Conservation (phyloP, 2,113 vertebrate species). For the Halcyon senegalensis region DNA sequence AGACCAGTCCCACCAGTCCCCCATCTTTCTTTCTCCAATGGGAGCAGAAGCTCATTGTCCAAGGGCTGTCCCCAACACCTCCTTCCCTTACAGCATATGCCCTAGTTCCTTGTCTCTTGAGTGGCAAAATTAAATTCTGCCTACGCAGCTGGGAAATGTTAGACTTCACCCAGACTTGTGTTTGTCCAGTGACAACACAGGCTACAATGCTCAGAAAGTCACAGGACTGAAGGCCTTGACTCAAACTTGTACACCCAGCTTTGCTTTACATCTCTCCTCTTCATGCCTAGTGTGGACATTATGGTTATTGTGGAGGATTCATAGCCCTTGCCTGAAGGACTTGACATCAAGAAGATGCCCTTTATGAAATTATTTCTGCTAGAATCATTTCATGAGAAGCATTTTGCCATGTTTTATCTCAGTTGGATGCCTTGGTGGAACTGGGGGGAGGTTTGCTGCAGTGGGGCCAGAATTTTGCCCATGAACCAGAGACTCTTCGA, state of each 20-base stretch:
- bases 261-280: not conserved
- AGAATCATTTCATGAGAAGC: not conserved
- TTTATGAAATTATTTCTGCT: not conserved
- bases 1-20: not conserved
- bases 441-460: not conserved
- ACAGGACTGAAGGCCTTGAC: not conserved
- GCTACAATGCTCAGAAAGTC: not conserved
- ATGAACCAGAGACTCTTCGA: not conserved
- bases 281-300: not conserved
- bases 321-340: not conserved
- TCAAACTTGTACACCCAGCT: not conserved
- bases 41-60: fast-evolving
- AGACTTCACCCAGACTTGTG: not conserved
- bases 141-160: not conserved
- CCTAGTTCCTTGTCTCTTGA: not conserved
- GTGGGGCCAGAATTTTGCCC: fast-evolving
- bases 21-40: not conserved
- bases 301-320: not conserved
- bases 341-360: not conserved
- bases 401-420: not conserved
- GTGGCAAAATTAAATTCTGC: not conserved
- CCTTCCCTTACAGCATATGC: not conserved
- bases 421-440: fast-evolving
- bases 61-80: fast-evolving
- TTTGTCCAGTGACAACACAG: not conserved